Evolutionary conservation across 2,888 invertebrate species (phyloP), one percentile per base, ranked within the genome.

Genomic region (Hecatera dysodea): DNA sequence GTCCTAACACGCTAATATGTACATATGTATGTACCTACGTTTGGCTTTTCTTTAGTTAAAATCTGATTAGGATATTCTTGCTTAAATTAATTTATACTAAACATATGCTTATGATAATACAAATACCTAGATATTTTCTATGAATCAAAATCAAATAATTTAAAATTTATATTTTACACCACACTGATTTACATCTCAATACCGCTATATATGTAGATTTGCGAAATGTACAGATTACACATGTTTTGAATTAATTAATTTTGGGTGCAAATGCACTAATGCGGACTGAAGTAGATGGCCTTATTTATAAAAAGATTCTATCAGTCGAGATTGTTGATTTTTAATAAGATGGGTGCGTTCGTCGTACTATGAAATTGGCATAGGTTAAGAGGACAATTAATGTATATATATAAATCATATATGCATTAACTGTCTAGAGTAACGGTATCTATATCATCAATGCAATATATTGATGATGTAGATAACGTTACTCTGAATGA

Each of bases 301-400:
- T 73, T 63, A 42, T 11, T 15, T 52, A 27, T 27, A 33, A 60
- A 72, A 60, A 15, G 15, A 19, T 22, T n/a, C 7, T 8, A 33
- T 72, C 19, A 36, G 42, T 52, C 27, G 50, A 63, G 50, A 50
- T 63, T 19, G 24, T 52, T 63, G 70, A 73, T 63, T 63, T 72
- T 27, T 27, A 42, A 50, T 42, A 22, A 24, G 22, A 17, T 27
- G 2, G 3, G 22, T 63, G 33, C 15, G 50, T 50, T 15, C 24
- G 29, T 22, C n/a, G 24, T 19, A 57, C 6, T 24, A 33, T 55
- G 11, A 53, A n/a, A 19, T 5, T 29, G 29, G 29, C 53, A 29
- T 53, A 53, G 53, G 11, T 53, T 6, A 29, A 19, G 19, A n/a
- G n/a, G n/a, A 53, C 1, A 6, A 53, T 29, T 39, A 2, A 53